A percentile compares a stretch with the other conserved stretches of the same genome.
Evolutionary conservation across 2,113 vertebrate species (phyloP).

Genomic region (Zosterops lateralis): DNA sequence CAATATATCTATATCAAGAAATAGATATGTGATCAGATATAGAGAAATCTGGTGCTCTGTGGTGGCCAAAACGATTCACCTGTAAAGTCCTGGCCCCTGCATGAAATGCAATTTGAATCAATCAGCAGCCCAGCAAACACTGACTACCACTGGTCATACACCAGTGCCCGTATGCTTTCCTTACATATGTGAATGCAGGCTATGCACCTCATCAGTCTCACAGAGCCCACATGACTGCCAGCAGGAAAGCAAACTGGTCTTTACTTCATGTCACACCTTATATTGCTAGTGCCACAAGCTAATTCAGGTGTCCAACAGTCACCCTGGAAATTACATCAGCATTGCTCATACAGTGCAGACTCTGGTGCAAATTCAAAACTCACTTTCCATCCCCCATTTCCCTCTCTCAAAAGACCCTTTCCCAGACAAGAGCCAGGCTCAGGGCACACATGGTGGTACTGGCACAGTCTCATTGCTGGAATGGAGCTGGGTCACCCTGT

Average conservation of each 20-base stretch:
- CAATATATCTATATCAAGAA: background rate
- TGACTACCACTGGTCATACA: background rate
- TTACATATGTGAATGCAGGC: background rate
- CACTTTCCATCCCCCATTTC: background rate
- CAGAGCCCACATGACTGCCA: background rate
- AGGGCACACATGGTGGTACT: fast-evolving
- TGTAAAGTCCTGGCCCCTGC: background rate
- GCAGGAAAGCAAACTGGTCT: background rate
- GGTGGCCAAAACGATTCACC: background rate
- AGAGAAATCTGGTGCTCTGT: background rate
- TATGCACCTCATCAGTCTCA: background rate
- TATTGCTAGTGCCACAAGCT: background rate
- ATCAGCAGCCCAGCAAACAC: background rate
- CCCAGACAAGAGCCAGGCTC: fast-evolving
- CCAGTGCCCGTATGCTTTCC: background rate
- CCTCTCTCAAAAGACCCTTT: background rate
- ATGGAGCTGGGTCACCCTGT: background rate
- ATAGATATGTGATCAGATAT: background rate
- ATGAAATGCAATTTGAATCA: background rate
- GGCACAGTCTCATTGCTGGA: background rate
- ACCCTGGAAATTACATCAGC: background rate
- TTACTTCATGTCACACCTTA: background rate
- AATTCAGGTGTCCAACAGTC: background rate
- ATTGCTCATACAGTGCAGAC: background rate
- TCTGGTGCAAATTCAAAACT: background rate